Evolutionary conservation across 2,888 invertebrate genomes (phyloP), one percentile per base, ranked within the genome.

Genomic region (Lochmaea crataegi): DNA sequence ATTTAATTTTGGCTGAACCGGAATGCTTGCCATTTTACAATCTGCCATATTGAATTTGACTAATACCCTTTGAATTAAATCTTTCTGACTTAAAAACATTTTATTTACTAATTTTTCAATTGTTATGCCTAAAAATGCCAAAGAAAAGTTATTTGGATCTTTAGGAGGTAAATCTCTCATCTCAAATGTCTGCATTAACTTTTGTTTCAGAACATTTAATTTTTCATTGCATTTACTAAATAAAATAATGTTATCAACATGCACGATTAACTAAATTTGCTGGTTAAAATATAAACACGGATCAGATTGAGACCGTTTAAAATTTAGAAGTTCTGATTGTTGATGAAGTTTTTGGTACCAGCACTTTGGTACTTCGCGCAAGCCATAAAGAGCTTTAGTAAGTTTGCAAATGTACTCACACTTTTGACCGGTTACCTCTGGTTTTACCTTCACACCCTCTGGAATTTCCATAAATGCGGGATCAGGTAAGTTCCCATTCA

Each of bases 391-490:
- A 11, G 74, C 45, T 56, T 68, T 73, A 7, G 56, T 66, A 1
- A 74, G 65, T 57, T 76, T 70, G 45, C 71, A 74, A 41, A 75
- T 32, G 14, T 57, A 65, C 11, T 66, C n/a, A 12, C 16, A 2
- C 18, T 58, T 65, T 1, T 14, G 38, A 38, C 32, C 7, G 6
- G 32, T 38, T 38, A 38, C 32, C 32, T 38, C 7, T 38, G 7
- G 32, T 38, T 65, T 66, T 12, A 48, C n/a, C 14, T 67, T 11
- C 14, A 72, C 16, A 12, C 60, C 71, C 51, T 71, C 68, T 26
- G 73, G 71, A 32, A 58, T 58, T 65, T 72, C 38, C 67, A 74
- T 72, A 67, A 56, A 74, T 12, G 66, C 66, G 14, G 73, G 68
- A 14, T 65, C 32, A 51, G 57, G 57, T 32, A 70, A 53, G 2